Evolutionary conservation across 2,113 vertebrate species (phyloP).

Genomic region (Thalassoma bifasciatum): DNA sequence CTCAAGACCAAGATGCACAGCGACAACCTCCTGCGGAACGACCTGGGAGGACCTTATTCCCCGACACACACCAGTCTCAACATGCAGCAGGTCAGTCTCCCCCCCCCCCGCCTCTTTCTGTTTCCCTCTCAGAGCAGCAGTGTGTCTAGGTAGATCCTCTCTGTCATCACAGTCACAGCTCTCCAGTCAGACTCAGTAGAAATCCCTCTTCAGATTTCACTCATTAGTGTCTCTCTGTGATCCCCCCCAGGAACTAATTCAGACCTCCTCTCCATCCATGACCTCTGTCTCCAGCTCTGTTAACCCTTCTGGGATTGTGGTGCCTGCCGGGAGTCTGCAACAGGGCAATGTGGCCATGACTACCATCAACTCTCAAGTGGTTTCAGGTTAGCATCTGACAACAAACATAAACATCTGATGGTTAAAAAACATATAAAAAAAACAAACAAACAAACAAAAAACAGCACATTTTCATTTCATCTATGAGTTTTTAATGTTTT

Average conservation of each 20-base stretch:
- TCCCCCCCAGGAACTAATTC: slow-evolving; percentile 91
- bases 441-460: no score
- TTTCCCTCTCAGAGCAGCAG: background rate
- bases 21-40: slow-evolving; percentile 98
- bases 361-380: slow-evolving; percentile 90
- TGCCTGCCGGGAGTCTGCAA: slow-evolving; percentile 89
- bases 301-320: slow-evolving; percentile 92
- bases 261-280: slow-evolving; percentile 92
- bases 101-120: background rate
- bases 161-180: no score
- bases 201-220: slow-evolving; percentile 24
- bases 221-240: slow-evolving; percentile 73
- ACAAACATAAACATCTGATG: background rate
- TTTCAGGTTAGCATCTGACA: slow-evolving; percentile 86
- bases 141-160: background rate
- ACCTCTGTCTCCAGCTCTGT: slow-evolving; percentile 88
- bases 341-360: slow-evolving; percentile 93
- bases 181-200: slow-evolving; percentile 25
- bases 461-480: background rate
- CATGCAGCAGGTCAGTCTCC: slow-evolving; percentile 87
- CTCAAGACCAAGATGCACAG: slow-evolving; percentile 99
- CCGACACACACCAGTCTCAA: slow-evolving; percentile 93
- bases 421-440: background rate
- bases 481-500: no score
- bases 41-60: slow-evolving; percentile 96